A percentile compares a stretch with the other conserved stretches of the same genome.
Evolutionary conservation across 2,888 invertebrate species (phyloP).

Genomic region (Machimus atricapillus): DNA sequence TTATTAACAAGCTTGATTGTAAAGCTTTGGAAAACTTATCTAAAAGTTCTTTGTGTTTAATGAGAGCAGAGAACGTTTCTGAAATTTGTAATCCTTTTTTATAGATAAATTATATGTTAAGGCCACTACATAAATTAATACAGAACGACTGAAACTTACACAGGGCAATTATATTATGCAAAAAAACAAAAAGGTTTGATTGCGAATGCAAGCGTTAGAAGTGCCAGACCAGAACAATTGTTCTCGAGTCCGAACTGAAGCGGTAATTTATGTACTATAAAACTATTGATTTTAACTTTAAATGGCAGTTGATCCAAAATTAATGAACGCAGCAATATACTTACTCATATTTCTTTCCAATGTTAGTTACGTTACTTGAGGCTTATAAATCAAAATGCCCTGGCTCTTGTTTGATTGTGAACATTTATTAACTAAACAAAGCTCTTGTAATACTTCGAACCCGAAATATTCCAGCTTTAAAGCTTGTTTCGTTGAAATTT

Average conservation of each 20-base stretch:
- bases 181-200: too few relatives aligned
- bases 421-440: constrained; percentile 18
- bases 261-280: background rate
- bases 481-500: background rate
- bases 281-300: background rate
- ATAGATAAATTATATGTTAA: too few relatives aligned
- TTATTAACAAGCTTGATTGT: background rate
- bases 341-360: background rate
- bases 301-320: background rate
- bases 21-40: too few relatives aligned
- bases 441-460: constrained; percentile 7
- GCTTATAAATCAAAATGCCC: background rate
- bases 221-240: too few relatives aligned
- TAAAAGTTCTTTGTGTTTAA: too few relatives aligned
- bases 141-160: too few relatives aligned
- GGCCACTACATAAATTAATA: too few relatives aligned
- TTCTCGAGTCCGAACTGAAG: background rate
- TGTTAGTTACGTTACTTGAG: background rate
- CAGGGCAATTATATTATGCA: too few relatives aligned
- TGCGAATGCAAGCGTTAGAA: too few relatives aligned
- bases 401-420: background rate
- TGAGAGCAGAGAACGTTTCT: too few relatives aligned
- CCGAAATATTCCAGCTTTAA: constrained; percentile 7
- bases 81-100: too few relatives aligned
- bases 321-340: background rate